Evolutionary conservation across 2,888 invertebrate species (phyloP), one percentile per base, ranked within the genome.

Genomic region (Cylindroiulus punctatus): DNA sequence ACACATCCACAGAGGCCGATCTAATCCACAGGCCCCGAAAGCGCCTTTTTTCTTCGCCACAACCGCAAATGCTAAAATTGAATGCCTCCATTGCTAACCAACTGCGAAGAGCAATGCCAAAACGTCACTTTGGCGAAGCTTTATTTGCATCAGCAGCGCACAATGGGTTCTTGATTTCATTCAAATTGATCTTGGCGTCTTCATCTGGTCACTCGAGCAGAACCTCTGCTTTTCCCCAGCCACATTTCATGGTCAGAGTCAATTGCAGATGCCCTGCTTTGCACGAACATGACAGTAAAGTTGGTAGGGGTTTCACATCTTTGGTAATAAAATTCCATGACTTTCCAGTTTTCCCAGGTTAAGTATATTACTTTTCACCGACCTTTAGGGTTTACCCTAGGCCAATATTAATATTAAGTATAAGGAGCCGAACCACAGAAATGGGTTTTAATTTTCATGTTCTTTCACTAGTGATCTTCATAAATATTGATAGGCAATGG

Each of bases 141-240:
- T 65, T 65, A 65, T 65, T 65, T 65, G 26, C 65, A 65, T 65
- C 65, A 65, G 26, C 65, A 4, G 65, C 65, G 26, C 26, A 10
- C 5, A 65, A 65, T 65, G 65, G 65, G 26, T 65, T 65, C 65
- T 65, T 65, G 65, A 65, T 65, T 65, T 65, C 65, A 65, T 65
- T 65, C 65, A 65, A 65, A 65, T 65, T 65, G 65, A 65, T 65
- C 65, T 65, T 65, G 26, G n/a, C 65, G 65, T 65, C 65, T 65
- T 65, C 65, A 65, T 65, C 65, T 65, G 65, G 65, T 65, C 65
- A 65, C 26, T 65, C 65, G 65, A 65, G 65, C 65, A 65, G 65
- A 65, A 65, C 65, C 26, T 22, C 7, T 57, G 7, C 47, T 47
- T 17, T 12, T 17, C 47, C 12, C 19, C 47, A 19, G 52, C 19